Base-by-base conservation (phyloP, 2,797 vertebrate genomes). In the Dipus sagitta region DNA sequence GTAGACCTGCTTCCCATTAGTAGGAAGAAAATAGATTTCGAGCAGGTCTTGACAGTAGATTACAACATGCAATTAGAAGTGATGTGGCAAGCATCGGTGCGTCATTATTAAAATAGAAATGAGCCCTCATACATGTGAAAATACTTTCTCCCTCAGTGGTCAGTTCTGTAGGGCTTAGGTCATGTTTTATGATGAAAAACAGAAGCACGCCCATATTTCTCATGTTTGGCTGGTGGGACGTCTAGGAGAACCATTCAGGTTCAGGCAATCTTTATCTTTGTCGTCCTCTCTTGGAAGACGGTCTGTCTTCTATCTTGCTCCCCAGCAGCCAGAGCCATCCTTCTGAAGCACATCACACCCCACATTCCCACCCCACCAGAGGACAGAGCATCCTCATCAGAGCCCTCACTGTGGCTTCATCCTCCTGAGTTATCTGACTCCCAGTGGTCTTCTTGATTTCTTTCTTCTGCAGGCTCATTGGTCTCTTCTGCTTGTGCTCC, bases 151-250 rank as follows among this genome's bases (percentile, higher is more conserved):
- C 38, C 15, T 2, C 11, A 9, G 83, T 68, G 26, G 7, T 62
- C 64, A 60, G 26, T 47, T 88, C 6, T 54, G 71, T 79, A 0
- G 34, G 58, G 58, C 58, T n/a, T 62, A 65, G 28, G 58, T n/a
- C 20, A 64, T 21, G 34, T 2, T 52, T 86, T 28, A 54, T 54
- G 9, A 11, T 76, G 52, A 88, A 62, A 76, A 4, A 54, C 82
- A 52, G 60, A 65, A 38, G 71, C 13, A 4, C 60, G 12, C 38
- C 47, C 32, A 4, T 74, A 54, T 17, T 23, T 75, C 34, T 9
- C 11, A 0, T 42, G 11, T 34, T 4, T 72, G 13, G 2, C 10
- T 7, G 13, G 5, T 8, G 1, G 0, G 4, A 18, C 30, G 64
- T 52, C 47, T 13, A 1, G 6, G 64, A 88, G 32, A 47, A 28